Evolutionary conservation across 1,140 invertebrate species (phyloP).

Genomic region (Eurosta solidaginis): DNA sequence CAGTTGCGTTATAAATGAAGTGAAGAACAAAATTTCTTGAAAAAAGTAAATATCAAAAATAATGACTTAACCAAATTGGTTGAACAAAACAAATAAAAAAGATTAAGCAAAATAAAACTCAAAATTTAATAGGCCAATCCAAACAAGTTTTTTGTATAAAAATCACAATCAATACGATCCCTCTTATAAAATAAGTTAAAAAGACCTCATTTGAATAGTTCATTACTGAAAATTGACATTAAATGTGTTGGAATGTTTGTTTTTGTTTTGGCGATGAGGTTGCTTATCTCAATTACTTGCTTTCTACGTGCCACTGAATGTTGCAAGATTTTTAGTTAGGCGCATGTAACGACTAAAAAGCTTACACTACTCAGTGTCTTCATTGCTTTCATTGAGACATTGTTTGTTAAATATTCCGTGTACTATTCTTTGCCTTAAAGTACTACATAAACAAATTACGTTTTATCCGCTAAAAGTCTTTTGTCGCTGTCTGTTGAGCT

Average conservation of each 20-base stretch:
- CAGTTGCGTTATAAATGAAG: too few species aligned
- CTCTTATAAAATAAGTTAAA: too few species aligned
- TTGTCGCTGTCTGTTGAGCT: neutral
- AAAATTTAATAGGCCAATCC: too few species aligned
- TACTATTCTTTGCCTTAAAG: neutral
- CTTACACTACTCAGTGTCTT: neutral
- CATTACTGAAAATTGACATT: neutral
- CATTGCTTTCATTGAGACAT: neutral
- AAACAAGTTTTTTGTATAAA: too few species aligned
- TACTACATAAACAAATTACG: slow-evolving; percentile 13
- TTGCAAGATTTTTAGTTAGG: neutral
- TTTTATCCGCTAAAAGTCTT: neutral
- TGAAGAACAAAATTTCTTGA: too few species aligned
- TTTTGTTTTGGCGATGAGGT: too few species aligned
- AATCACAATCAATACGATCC: too few species aligned
- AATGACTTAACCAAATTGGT: neutral
- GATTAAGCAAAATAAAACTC: too few species aligned
- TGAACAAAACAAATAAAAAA: neutral
- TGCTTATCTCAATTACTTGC: too few species aligned
- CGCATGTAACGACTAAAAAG: neutral
- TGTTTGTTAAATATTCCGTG: neutral
- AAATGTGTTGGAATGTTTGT: neutral
- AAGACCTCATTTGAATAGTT: neutral
- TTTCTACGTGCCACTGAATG: too few species aligned
- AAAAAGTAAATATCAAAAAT: too few species aligned